Conservation (phyloP, 2,888 invertebrate species). For the Gandaritis pyraliata region DNA sequence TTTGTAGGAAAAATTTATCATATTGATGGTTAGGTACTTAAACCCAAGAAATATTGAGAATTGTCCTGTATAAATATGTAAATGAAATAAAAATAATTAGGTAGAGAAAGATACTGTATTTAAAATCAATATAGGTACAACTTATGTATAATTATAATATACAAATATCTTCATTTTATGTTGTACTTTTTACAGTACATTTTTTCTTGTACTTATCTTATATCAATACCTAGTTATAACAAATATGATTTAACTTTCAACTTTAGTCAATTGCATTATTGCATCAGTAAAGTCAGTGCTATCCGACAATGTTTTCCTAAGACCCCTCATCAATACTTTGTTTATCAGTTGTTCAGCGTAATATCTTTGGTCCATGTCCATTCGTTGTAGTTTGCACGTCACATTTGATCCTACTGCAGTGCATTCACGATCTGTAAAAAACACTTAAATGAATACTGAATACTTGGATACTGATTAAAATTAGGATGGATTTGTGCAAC, state of each 20-base stretch:
- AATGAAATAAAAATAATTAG: too few species aligned
- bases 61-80: too few species aligned
- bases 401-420: constrained; percentile 56
- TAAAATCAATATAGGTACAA: too few species aligned
- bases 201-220: background rate
- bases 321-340: constrained; percentile 54
- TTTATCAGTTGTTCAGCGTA: constrained; percentile 55
- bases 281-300: constrained; percentile 51
- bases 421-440: constrained; percentile 43
- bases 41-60: too few species aligned
- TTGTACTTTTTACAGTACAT: background rate
- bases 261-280: constrained; percentile 15
- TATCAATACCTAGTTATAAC: background rate
- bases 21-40: too few species aligned
- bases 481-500: too few species aligned
- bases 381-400: constrained; percentile 53
- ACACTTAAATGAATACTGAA: background rate
- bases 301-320: constrained; percentile 49
- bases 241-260: constrained; percentile 1
- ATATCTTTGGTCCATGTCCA: constrained; percentile 51
- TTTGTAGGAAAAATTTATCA: too few species aligned
- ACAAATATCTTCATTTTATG: too few species aligned
- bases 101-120: too few species aligned
- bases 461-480: too few species aligned
- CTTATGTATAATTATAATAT: too few species aligned